phyloP scores from a whole-genome alignment of 2,888 invertebrate genomes.

The Lycia hirtaria region DNA sequence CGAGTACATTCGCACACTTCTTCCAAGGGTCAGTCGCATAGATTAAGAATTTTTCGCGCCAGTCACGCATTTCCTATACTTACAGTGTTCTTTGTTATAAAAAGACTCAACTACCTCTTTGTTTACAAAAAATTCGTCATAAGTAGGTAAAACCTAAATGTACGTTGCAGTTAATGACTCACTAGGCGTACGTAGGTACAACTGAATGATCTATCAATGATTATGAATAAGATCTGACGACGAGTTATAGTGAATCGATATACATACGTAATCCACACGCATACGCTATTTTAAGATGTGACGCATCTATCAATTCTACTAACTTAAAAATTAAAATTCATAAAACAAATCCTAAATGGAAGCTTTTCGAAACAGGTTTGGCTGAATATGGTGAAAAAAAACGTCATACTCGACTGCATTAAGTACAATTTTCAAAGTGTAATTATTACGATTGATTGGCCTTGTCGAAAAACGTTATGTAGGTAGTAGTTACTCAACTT shows the following conservation, averaged over 20 bases:
- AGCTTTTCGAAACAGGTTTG: background rate
- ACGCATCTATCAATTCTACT: conserved; percentile 11
- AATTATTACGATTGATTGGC: too few species aligned
- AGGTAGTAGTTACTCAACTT: too few species aligned
- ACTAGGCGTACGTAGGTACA: conserved; percentile 35
- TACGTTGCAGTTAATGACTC: conserved; percentile 45
- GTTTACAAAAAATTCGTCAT: conserved; percentile 18
- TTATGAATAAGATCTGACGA: conserved; percentile 64
- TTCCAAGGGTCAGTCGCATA: too few species aligned
- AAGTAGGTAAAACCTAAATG: background rate
- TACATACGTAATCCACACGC: conserved; percentile 25
- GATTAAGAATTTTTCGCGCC: too few species aligned
- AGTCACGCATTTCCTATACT: too few species aligned
- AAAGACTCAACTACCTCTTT: too few species aligned
- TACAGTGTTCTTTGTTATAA: too few species aligned
- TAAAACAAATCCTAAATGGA: background rate
- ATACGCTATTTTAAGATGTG: conserved; percentile 31
- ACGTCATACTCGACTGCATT: too few species aligned
- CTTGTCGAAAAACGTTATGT: too few species aligned
- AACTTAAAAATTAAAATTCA: background rate
- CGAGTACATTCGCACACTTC: too few species aligned
- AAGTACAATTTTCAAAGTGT: too few species aligned
- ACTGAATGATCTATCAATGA: conserved; percentile 52
- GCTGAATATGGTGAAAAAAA: too few species aligned
- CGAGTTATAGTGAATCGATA: conserved; percentile 25